Evolutionary conservation across 2,113 vertebrate species (phyloP).

Genomic region (Hemichromis elongatus): DNA sequence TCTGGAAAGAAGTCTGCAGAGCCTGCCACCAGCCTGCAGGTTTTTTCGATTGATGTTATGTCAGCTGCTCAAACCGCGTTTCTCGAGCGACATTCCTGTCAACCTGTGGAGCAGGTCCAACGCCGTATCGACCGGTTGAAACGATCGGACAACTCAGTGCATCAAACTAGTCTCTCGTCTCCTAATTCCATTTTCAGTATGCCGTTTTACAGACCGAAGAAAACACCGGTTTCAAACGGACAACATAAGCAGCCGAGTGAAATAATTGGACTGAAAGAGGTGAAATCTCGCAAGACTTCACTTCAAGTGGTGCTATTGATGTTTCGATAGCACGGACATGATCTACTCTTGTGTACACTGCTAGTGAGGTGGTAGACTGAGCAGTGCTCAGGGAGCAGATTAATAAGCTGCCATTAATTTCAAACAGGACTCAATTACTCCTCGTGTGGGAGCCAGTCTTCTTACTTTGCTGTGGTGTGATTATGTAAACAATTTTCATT

Average conservation of each 20-base stretch:
- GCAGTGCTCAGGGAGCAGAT: not conserved
- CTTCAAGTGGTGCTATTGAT: not conserved
- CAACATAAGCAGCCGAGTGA: not conserved
- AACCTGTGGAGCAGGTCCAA: conserved; percentile 6
- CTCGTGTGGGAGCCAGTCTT: not conserved
- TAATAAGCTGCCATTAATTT: conserved; percentile 8
- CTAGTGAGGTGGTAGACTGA: not conserved
- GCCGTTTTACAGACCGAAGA: not conserved
- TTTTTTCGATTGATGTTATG: conserved; percentile 17
- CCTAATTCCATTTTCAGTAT: conserved; percentile 19
- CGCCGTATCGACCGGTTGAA: not conserved
- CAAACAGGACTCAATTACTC: not conserved
- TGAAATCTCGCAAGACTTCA: not conserved
- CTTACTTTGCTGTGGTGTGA: not conserved
- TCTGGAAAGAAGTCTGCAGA: not conserved
- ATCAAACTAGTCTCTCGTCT: not conserved
- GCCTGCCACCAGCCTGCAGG: not conserved
- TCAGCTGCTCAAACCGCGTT: conserved; percentile 16
- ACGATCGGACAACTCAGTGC: not conserved
- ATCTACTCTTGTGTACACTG: not conserved
- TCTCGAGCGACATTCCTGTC: not conserved
- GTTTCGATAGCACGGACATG: not conserved
- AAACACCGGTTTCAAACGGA: not conserved
- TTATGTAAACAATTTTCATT: not conserved
- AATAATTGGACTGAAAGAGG: conserved; percentile 4